Evolutionary conservation across 2,113 vertebrate genomes (phyloP).

Genomic region (Sorex araneus): DNA sequence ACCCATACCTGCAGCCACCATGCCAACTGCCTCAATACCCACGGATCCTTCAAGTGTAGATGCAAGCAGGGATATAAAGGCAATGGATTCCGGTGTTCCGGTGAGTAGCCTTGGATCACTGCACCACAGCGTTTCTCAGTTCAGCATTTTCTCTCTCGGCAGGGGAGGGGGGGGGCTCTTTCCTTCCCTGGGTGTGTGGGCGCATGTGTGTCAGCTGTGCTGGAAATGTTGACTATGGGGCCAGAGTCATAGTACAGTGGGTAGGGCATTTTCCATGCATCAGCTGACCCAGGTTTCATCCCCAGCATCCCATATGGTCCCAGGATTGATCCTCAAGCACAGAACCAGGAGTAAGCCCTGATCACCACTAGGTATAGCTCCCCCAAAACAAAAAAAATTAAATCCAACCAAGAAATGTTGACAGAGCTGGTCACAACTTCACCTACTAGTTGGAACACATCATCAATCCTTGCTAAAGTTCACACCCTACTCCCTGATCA

Average conservation of each 20-base stretch:
- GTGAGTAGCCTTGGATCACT: conserved; percentile 88
- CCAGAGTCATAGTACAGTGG: too few relatives aligned
- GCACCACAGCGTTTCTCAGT: not conserved
- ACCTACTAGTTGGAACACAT: not conserved
- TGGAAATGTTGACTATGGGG: not conserved
- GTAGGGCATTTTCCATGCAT: too few relatives aligned
- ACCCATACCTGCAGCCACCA: conserved; percentile 93
- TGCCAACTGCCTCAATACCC: conserved; percentile 94
- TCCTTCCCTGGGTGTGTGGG: too few relatives aligned
- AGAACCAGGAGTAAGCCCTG: too few relatives aligned
- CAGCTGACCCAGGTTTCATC: too few relatives aligned
- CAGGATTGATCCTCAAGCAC: too few relatives aligned
- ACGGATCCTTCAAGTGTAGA: conserved; percentile 95
- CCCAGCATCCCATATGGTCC: too few relatives aligned
- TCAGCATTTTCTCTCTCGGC: not conserved
- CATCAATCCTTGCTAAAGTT: not conserved
- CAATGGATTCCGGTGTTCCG: conserved; percentile 93
- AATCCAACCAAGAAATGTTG: too few relatives aligned
- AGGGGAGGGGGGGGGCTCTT: not conserved
- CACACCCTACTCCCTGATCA: conserved; percentile 38
- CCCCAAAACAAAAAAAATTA: too few relatives aligned
- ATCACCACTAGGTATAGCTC: too few relatives aligned
- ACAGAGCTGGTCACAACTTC: not conserved
- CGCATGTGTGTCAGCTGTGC: not conserved
- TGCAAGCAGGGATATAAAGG: conserved; percentile 96